Evolutionary conservation across 2,797 vertebrate genomes (phyloP), one percentile per base, ranked within the genome.

Genomic region (Spatula clypeata): DNA sequence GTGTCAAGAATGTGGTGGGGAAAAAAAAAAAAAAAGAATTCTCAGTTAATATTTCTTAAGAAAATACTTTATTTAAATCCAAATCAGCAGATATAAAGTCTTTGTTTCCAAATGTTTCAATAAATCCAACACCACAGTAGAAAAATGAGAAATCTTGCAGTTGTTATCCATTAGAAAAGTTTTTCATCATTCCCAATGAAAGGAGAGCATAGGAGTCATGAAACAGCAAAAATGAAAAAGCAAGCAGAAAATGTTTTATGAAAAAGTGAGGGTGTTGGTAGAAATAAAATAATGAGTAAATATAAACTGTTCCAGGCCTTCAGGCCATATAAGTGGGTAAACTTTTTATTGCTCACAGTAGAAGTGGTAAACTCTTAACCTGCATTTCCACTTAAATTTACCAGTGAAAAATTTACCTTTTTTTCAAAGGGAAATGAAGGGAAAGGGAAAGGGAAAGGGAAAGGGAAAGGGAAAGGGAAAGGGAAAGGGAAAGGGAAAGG

Each of bases 211-310:
- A 73, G 4, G 58, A 93, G 6, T 49, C 60, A 42, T 42, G 42
- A 82, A 53, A 38, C 9, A 93, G 5, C 4, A 79, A 27, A 51
- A 34, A 53, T 29, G 23, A 86, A 95, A 88, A 91, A 51, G 6
- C 23, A 70, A 79, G 26, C 3, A 93, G 51, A 76, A 86, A 86
- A 76, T 12, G 11, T 49, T 81, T 72, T 44, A 61, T 69, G 13
- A 81, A 81, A 81, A 75, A 24, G 4, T 61, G 18, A 24, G 3
- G 1, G 19, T 69, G 34, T 58, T 40, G 19, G 49, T 40, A 75
- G 49, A 87, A 91, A 65, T 65, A 3, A 89, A 91, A 74, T 69
- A 88, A 75, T 42, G 32, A 92, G 12, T 60, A 79, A 95, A 95
- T 53, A 40, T 5, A 75, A 91, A 81, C 4, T 58, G 54, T 84